Evolutionary conservation across 2,113 vertebrate species (phyloP).

Genomic region (Ctenodactylus gundi): DNA sequence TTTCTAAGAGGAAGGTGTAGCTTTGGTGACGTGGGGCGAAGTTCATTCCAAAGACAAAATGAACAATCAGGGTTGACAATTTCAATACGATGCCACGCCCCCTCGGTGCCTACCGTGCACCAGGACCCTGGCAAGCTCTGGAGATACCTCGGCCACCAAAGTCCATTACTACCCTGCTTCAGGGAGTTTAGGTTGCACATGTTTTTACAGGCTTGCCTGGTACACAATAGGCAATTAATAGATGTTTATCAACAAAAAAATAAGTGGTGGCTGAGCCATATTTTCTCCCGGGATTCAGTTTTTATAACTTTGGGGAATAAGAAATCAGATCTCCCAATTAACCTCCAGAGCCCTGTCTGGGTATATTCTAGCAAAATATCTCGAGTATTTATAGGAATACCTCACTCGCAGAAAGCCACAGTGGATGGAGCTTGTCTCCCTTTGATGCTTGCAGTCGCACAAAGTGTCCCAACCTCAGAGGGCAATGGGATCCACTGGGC

Average conservation of each 20-base stretch:
- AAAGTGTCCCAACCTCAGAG: neutral
- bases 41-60: neutral
- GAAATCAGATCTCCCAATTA: neutral
- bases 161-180: neutral
- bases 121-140: neutral
- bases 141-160: neutral
- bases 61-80: neutral
- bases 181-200: neutral
- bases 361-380: neutral
- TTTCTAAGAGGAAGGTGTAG: neutral
- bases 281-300: neutral
- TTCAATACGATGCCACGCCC: neutral
- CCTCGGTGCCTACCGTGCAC: neutral
- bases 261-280: neutral
- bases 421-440: neutral
- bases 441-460: neutral
- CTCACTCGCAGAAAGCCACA: neutral
- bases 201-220: neutral
- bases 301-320: neutral
- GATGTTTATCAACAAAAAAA: constrained; percentile 16
- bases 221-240: neutral
- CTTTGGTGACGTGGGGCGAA: neutral
- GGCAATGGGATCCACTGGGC: neutral
- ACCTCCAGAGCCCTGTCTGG: neutral
- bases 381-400: neutral